Base-by-base conservation (phyloP, 1,140 invertebrate species). In the Scaptomyza hsui region DNA sequence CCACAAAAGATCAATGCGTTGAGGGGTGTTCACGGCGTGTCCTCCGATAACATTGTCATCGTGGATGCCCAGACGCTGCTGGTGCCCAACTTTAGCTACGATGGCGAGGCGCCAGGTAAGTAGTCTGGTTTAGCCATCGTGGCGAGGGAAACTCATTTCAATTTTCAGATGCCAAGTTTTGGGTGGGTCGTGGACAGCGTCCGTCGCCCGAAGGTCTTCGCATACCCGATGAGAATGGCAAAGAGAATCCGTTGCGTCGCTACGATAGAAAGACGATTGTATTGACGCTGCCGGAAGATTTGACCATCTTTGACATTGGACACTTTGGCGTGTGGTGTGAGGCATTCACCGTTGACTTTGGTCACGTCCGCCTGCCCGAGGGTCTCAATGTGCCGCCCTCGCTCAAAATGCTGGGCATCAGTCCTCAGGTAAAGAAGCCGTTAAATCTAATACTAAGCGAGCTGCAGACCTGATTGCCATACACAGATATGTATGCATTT, bases 51-150 rank as follows among this genome's bases (percentile, higher is more conserved):
- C 44, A 94, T 98, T 71, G 96, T 97, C 3, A 94, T 97, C 44
- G 96, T 98, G 4, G 97, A 98, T 91, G 96, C 97, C 2, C 97
- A 98, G 92, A 98, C 97, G 6, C 93, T 98, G 45, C 93, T 98
- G 56, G 94, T 98, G 52, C 96, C 96, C 1, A 95, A 95, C 90
- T 97, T 98, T 81, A 96, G 95, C 21, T 97, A 97, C 79, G 97
- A 98, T 78, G 97, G 97, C 51, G 95, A 96, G 91, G 97, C 97
- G 53, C 97, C 97, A 92, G 96, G 97, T 97, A 90, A 92, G 79
- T 82, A 60, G 6, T 10, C 18, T 2, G 12, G 32, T 42, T 1
- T 24, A 16, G 15, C 13, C 15, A 45, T 15, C 37, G 42, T 41
- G 47, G 21, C 42, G 9, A n/a, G 29, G 32, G 18, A 16, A 6